A percentile compares a stretch with the other conserved stretches of the same genome.
These are phyloP conservation scores for Oscheius onirici DNA, from an alignment of 2,888 invertebrate species.

Conservation along the genomic window DNA sequence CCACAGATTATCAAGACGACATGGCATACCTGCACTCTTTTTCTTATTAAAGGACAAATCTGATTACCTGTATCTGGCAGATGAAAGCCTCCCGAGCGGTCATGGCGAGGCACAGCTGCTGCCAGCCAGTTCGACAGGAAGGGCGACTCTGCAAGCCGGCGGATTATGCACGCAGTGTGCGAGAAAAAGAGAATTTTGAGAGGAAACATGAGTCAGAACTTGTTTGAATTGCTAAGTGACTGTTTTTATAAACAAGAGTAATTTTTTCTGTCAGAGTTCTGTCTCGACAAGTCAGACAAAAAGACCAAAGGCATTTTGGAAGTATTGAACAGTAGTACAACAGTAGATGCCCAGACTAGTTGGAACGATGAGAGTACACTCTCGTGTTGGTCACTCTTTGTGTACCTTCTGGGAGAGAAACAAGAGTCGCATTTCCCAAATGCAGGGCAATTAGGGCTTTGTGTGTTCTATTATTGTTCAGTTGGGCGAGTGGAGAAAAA, in stretches of 20 bases:
- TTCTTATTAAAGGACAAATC: neutral
- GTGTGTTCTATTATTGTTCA: too few relatives aligned
- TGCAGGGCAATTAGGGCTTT: too few relatives aligned
- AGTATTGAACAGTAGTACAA: too few relatives aligned
- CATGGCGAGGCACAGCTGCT: conserved; percentile 34
- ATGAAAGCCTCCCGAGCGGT: conserved; percentile 59
- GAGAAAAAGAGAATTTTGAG: neutral
- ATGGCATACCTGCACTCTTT: conserved; percentile 62
- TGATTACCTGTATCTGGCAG: conserved; percentile 63
- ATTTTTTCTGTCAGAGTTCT: neutral
- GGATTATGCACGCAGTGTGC: neutral
- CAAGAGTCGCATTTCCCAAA: too few relatives aligned
- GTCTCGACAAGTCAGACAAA: too few relatives aligned
- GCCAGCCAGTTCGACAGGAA: conserved; percentile 20
- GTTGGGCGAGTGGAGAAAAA: too few relatives aligned
- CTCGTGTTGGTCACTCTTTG: too few relatives aligned
- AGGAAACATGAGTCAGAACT: neutral
- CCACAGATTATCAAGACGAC: conserved; percentile 63
- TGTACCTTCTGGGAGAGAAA: too few relatives aligned
- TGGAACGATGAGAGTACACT: too few relatives aligned
- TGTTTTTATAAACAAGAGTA: neutral
- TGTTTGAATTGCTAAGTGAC: neutral
- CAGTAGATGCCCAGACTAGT: too few relatives aligned
- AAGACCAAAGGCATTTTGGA: too few relatives aligned
- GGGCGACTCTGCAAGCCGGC: conserved; percentile 11